These are phyloP conservation scores for Hemiscyllium ocellatum DNA, from an alignment of 2,113 vertebrate genomes.

Conservation along the genomic window DNA sequence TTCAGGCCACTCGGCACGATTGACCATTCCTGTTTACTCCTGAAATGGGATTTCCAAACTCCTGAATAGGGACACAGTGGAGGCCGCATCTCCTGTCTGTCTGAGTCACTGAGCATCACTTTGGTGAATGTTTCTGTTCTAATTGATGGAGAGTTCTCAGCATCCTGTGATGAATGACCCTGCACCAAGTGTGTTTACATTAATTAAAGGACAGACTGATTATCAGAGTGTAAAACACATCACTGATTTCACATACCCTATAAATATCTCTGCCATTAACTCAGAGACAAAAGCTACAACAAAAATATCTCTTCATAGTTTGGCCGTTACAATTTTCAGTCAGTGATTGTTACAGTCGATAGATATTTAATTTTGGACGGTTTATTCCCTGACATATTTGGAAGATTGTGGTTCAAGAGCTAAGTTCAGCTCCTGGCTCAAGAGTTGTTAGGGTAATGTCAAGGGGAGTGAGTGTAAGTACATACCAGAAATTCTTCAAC, in stretches of 20 bases:
- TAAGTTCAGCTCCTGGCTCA: not conserved
- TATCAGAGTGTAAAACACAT: not conserved
- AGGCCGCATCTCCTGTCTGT: not conserved
- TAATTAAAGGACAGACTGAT: constrained; percentile 5
- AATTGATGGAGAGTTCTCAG: not conserved
- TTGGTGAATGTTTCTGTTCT: not conserved
- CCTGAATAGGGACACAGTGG: not conserved
- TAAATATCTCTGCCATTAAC: not conserved
- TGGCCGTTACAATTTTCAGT: not conserved
- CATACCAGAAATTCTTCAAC: not conserved
- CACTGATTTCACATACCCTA: not conserved
- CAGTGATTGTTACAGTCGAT: not conserved
- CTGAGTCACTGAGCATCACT: not conserved
- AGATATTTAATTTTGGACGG: not conserved
- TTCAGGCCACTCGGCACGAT: not conserved
- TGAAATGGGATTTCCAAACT: not conserved
- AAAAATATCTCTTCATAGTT: not conserved
- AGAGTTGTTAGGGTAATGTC: not conserved
- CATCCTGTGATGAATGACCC: not conserved
- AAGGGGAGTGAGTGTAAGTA: not conserved
- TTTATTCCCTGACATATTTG: not conserved
- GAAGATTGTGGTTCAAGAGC: not conserved
- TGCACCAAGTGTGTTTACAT: constrained; percentile 19
- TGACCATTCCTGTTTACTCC: not conserved
- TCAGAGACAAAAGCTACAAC: not conserved